Conservation (phyloP, 2,888 invertebrate species). For the Philereme transversata region DNA sequence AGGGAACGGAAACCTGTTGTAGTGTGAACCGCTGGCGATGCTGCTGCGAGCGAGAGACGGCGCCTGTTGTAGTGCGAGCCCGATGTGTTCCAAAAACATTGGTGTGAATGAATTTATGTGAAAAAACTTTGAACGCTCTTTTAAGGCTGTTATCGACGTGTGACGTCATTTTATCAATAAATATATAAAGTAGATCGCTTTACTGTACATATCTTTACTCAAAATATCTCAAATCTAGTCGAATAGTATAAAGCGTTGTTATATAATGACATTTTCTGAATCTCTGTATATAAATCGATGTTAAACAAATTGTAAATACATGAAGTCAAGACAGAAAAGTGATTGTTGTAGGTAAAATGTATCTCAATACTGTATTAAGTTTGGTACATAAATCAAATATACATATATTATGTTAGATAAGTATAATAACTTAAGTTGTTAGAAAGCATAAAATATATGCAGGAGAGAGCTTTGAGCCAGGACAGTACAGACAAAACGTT, state of each 20-base stretch:
- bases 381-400: slow-evolving; percentile 36
- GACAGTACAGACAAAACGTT: slow-evolving; percentile 53
- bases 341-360: slow-evolving; percentile 61
- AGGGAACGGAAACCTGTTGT: slow-evolving; percentile 71
- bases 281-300: slow-evolving; percentile 22
- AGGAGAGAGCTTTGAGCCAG: slow-evolving; percentile 70
- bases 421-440: slow-evolving; percentile 23
- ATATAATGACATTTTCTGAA: slow-evolving; percentile 21
- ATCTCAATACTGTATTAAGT: slow-evolving; percentile 43
- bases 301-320: slow-evolving; percentile 36
- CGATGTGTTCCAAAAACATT: not conserved
- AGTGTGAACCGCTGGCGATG: slow-evolving; percentile 47
- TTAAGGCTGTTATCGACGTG: slow-evolving; percentile 38
- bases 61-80: too few species aligned
- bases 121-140: slow-evolving; percentile 26
- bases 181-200: slow-evolving; percentile 30
- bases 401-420: slow-evolving; percentile 35
- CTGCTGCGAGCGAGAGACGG: too few species aligned
- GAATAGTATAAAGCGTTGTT: slow-evolving; percentile 24
- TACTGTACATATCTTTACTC: slow-evolving; percentile 33
- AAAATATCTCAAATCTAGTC: slow-evolving; percentile 11
- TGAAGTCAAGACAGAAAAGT: slow-evolving; percentile 40
- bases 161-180: slow-evolving; percentile 37
- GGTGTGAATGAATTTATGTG: slow-evolving; percentile 16
- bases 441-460: slow-evolving; percentile 39